A percentile compares a stretch with the other conserved stretches of the same genome.
phyloP scores from a whole-genome alignment of 2,888 invertebrate genomes.

The Emmelina monodactyla region DNA sequence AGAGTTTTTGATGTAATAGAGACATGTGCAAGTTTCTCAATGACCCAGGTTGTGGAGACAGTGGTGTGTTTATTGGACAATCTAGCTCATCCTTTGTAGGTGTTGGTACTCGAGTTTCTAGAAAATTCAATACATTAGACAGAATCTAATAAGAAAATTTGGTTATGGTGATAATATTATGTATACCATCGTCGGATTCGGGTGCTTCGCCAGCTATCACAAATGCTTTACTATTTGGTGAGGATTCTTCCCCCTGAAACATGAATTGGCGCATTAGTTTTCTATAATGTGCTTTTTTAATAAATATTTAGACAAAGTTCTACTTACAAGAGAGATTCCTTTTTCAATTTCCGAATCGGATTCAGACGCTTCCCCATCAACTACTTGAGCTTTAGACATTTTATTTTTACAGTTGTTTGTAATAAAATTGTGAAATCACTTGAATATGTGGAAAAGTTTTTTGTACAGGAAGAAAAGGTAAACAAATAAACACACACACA shows the following conservation, averaged over 20 bases:
- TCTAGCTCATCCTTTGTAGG: slow-evolving; percentile 21
- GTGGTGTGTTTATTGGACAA: slow-evolving; percentile 24
- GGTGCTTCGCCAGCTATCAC: slow-evolving; percentile 50
- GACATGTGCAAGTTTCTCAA: slow-evolving; percentile 32
- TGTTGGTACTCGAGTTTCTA: slow-evolving; percentile 31
- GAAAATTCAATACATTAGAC: too few relatives aligned
- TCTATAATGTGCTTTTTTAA: background rate
- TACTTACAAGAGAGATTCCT: slow-evolving; percentile 39
- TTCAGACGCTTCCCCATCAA: slow-evolving; percentile 54
- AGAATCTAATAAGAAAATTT: slow-evolving; percentile 7
- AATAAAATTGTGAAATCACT: background rate
- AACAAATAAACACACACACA: too few relatives aligned
- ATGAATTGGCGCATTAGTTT: background rate
- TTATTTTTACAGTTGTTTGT: slow-evolving; percentile 4
- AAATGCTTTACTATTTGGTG: slow-evolving; percentile 25
- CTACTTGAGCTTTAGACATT: slow-evolving; percentile 45
- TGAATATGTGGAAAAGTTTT: too few relatives aligned
- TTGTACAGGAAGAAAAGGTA: too few relatives aligned
- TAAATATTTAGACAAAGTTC: too few relatives aligned
- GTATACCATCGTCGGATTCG: slow-evolving; percentile 48
- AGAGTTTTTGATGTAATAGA: slow-evolving; percentile 44
- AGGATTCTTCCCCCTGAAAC: slow-evolving; percentile 23
- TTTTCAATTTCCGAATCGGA: slow-evolving; percentile 52
- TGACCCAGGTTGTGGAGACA: slow-evolving; percentile 18
- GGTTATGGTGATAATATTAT: slow-evolving; percentile 1